These are phyloP conservation scores for Cosmia pyralina DNA, from an alignment of 2,888 invertebrate species.

Conservation along the genomic window DNA sequence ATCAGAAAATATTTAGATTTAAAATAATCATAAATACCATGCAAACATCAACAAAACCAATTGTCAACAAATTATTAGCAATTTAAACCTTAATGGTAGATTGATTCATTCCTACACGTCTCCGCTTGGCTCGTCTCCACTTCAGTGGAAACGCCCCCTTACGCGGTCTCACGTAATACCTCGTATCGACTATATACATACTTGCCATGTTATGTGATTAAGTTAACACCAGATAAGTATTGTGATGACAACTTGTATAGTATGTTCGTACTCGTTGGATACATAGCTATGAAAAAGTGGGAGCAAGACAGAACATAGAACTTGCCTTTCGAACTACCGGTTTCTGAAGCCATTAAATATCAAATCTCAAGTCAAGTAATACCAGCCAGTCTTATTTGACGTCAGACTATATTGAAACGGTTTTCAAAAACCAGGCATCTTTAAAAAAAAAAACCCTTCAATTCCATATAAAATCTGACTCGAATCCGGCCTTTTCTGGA, in stretches of 20 bases:
- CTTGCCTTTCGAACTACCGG: neutral
- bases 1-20: neutral
- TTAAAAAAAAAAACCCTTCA: neutral
- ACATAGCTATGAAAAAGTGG: neutral
- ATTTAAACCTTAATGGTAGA: neutral
- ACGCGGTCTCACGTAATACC: neutral
- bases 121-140: neutral
- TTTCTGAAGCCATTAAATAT: neutral
- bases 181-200: neutral
- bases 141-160: neutral
- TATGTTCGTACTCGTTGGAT: slow-evolving; percentile 4
- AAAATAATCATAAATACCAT: neutral
- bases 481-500: neutral
- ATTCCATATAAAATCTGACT: too few species aligned
- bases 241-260: slow-evolving; percentile 24
- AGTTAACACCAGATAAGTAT: slow-evolving; percentile 26
- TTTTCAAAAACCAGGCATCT: neutral
- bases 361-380: slow-evolving; percentile 21
- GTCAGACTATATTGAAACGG: neutral
- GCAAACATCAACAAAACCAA: neutral
- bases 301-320: neutral
- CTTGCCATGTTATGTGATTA: neutral
- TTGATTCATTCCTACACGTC: neutral
- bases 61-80: neutral
- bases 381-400: slow-evolving; percentile 35